Base-by-base conservation (phyloP, 2,888 invertebrate genomes). In the Drosophila vallismaia region DNA sequence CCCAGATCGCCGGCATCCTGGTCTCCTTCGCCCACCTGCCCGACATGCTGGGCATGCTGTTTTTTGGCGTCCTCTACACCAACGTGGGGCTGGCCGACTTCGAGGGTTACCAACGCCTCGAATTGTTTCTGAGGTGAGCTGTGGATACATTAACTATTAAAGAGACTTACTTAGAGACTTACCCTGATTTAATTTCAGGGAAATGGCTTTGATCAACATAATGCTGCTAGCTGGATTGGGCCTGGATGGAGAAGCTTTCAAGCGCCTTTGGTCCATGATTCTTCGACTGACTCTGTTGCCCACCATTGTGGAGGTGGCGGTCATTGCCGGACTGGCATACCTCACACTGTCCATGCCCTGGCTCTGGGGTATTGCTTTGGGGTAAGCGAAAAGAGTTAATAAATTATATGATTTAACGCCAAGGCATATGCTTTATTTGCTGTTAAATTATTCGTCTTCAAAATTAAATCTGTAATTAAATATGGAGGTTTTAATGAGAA, bases 191-290 rank as follows among this genome's bases (percentile, higher is more conserved):
- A 12, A 14, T 57, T 10, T 1, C 4, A 94, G 94, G 82, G 93
- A 93, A 88, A 89, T 94, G 75, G 94, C 95, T 4, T 89, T 95
- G 78, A 93, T 94, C 8, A 93, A 94, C 74, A 95, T 95, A 59
- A 92, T 95, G 89, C 91, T 94, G 12, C 91, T 94, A 69, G 95
- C 94, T 55, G 95, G 95, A 0, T 89, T 95, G 14, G 94, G 94
- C 0, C 91, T 95, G 19, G 94, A 95, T 88, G 93, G 94, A 1
- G 89, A 88, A 36, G 93, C 94, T 1, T 91, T 95, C 63, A 92
- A 91, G 71, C 92, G 92, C 62, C 90, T 94, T 38, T 93, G 93
- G 80, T 88, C 92, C 33, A 92, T 93, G 89, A 92, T 93, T 12
- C 71, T 94, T 29, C 91, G 94, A 12, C 90, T 95, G 54, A 93